These are phyloP conservation scores for Synaphobranchus kaupii DNA, from an alignment of 2,797 vertebrate species.

Conservation along the genomic window DNA sequence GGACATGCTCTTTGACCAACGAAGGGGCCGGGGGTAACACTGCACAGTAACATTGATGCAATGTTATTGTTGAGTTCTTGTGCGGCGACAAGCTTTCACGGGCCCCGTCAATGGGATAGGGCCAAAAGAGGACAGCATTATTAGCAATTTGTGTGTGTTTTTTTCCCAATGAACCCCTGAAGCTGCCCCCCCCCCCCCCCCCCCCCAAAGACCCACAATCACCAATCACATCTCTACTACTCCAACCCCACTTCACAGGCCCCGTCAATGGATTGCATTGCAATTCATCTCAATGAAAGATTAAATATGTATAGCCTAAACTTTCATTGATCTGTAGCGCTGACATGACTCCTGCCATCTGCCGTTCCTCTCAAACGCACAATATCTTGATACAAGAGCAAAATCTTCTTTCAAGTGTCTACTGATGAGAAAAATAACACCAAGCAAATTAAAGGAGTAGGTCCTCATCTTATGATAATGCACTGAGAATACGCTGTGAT, in stretches of 20 bases:
- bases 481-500: not conserved
- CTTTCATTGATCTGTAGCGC: not conserved
- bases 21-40: not conserved
- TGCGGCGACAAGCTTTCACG: too few relatives aligned
- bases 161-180: too few relatives aligned
- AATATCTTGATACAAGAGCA: not conserved
- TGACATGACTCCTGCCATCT: not conserved
- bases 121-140: too few relatives aligned
- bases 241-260: too few relatives aligned
- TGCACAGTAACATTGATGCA: not conserved
- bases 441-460: not conserved
- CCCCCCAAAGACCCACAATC: too few relatives aligned
- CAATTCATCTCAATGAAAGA: not conserved
- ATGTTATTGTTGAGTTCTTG: not conserved
- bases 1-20: not conserved
- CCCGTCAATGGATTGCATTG: too few relatives aligned
- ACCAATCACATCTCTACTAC: too few relatives aligned
- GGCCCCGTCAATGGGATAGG: too few relatives aligned
- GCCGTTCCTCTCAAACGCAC: too few relatives aligned
- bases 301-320: not conserved
- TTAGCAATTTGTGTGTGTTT: too few relatives aligned
- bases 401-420: not conserved
- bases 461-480: not conserved
- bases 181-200: too few relatives aligned
- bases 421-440: not conserved